Base-by-base conservation (phyloP, 2,797 vertebrate genomes). In the Crocidura indochinensis region DNA sequence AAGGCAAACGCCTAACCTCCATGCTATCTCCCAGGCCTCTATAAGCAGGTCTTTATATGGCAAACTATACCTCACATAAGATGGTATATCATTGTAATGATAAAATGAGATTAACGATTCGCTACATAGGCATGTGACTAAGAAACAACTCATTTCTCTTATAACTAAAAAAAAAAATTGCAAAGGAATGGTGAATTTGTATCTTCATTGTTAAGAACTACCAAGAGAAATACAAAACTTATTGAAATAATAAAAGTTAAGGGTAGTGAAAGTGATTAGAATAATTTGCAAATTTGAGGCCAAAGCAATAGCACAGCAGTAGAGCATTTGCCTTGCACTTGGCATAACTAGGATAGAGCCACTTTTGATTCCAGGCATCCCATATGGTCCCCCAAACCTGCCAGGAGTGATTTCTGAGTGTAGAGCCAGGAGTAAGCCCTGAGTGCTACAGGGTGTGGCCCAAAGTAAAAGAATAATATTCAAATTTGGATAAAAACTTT, bases 261-360 rank as follows among this genome's bases (percentile, higher is more conserved):
- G 19, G 29, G 5, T 79, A 51, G 60, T 75, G n/a, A 68, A 86
- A 9, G 31, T 82, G 49, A 80, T 93, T 49, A 90, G 81, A 81
- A 87, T 93, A 94, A 92, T 84, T 93, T 87, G 49, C 67, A 84
- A 81, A 88, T 94, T 72, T 53, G 15, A 38, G 5, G 38, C 38
- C 38, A 38, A 5, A 38, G 38, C 38, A 38, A 38, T 38, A 38
- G 38, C 38, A 38, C 38, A 38, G 5, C 38, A 5, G 38, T 38
- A 38, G 38, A 38, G 38, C 38, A 38, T 38, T 38, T 38, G 38
- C 38, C 38, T 38, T 38, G 38, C 38, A 38, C 38, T 38, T 38
- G 38, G 38, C 38, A 38, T 38, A 38, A 2, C 38, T 38, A 38
- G 38, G 38, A 38, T 38, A 38, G 38, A 38, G 38, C 38, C 38